Evolutionary conservation across 1,140 invertebrate genomes (phyloP).

Genomic region (Drosophila kepulauana): DNA sequence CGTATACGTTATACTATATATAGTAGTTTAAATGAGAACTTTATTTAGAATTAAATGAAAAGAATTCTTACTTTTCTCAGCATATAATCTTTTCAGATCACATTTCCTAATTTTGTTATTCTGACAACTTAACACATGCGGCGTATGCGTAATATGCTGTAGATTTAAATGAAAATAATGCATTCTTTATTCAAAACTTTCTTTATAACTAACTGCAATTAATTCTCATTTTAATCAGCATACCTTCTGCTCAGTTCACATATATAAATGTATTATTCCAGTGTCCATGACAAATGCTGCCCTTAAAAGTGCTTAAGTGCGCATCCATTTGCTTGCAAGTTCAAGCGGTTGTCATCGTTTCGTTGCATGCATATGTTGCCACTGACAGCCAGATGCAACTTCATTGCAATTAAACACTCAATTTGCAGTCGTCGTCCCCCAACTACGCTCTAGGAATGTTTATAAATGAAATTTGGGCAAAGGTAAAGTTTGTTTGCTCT

Average conservation of each 20-base stretch:
- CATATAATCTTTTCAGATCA: too few species aligned
- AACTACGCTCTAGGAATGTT: conserved; percentile 51
- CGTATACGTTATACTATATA: too few species aligned
- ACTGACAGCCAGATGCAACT: conserved; percentile 53
- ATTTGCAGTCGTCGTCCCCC: conserved; percentile 57
- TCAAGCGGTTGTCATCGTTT: conserved; percentile 28
- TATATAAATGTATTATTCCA: conserved; percentile 7
- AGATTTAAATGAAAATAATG: too few species aligned
- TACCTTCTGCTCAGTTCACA: neutral
- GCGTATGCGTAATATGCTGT: neutral
- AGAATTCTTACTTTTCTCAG: too few species aligned
- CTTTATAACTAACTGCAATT: neutral
- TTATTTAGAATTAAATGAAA: too few species aligned
- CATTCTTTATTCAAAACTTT: too few species aligned
- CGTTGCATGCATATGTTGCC: conserved; percentile 60
- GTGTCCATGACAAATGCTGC: neutral
- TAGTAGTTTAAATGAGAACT: too few species aligned
- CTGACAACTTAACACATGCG: neutral
- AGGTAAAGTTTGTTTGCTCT: conserved; percentile 72
- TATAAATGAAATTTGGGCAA: conserved; percentile 77
- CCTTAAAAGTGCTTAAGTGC: conserved; percentile 6
- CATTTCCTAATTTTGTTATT: too few species aligned
- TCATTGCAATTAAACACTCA: conserved; percentile 78
- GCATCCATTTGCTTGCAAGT: conserved; percentile 24
- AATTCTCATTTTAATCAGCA: too few species aligned